A percentile compares a stretch with the other conserved stretches of the same genome.
These are phyloP conservation scores for Pangasius larnaudii DNA, from an alignment of 2,797 vertebrate species.

Conservation along the genomic window DNA sequence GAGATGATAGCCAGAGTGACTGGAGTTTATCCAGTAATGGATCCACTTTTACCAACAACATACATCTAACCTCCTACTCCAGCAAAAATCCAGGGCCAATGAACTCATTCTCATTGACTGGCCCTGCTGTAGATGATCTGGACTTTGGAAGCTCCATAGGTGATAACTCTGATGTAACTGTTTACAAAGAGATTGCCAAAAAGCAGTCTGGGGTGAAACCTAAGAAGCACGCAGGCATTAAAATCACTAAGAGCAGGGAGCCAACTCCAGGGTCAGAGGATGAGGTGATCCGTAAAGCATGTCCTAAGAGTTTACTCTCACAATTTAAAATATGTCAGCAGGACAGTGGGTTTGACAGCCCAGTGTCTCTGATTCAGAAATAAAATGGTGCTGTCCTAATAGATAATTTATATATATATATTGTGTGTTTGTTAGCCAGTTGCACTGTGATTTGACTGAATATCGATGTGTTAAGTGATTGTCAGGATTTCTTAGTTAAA, in stretches of 20 bases:
- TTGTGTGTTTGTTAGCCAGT: not conserved
- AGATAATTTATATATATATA: not conserved
- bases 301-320: conserved; percentile 66
- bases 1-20: conserved; percentile 71
- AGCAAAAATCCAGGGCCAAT: conserved; percentile 54
- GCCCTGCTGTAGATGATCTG: conserved; percentile 24
- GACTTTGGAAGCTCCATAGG: conserved; percentile 61
- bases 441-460: not conserved
- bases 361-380: conserved; percentile 63
- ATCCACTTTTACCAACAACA: conserved; percentile 43
- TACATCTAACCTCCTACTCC: conserved; percentile 27
- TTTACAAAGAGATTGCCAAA: conserved; percentile 71
- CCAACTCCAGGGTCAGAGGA: conserved; percentile 73
- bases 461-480: not conserved
- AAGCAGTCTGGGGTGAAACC: conserved; percentile 43
- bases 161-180: conserved; percentile 65
- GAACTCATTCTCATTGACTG: conserved; percentile 55
- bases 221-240: not conserved
- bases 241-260: conserved; percentile 59
- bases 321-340: conserved; percentile 71
- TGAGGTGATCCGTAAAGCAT: conserved; percentile 32
- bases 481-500: not conserved
- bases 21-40: conserved; percentile 71
- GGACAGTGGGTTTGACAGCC: conserved; percentile 80
- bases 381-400: conserved; percentile 53